Evolutionary conservation across 1,140 invertebrate species (phyloP).

Genomic region (Tigriopus japonicus): DNA sequence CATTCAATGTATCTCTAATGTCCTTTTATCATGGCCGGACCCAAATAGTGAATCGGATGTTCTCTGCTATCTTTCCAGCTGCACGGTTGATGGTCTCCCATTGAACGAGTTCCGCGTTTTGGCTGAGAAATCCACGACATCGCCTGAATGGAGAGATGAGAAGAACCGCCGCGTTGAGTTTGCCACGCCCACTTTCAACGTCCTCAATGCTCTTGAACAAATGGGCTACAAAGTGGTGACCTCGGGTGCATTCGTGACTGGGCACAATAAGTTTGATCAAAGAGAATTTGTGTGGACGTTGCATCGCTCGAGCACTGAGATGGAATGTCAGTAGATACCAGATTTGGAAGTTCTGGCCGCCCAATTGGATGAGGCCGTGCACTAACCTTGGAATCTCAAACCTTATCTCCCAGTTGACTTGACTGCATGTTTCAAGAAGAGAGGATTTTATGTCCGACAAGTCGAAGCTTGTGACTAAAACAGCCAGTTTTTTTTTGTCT

Average conservation of each 20-base stretch:
- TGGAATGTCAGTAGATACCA: conserved; percentile 9
- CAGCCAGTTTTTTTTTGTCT: too few relatives aligned
- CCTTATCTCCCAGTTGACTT: too few relatives aligned
- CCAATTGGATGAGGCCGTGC: too few relatives aligned
- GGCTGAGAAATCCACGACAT: conserved; percentile 1
- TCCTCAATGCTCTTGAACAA: conserved; percentile 14
- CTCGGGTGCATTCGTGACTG: conserved; percentile 14
- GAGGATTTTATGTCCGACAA: too few relatives aligned
- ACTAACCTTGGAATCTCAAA: too few relatives aligned
- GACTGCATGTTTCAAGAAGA: too few relatives aligned
- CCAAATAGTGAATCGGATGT: not conserved
- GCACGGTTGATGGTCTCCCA: conserved; percentile 12
- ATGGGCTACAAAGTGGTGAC: conserved; percentile 14
- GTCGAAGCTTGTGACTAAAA: too few relatives aligned
- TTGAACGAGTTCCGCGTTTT: conserved; percentile 10
- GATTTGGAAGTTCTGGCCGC: too few relatives aligned
- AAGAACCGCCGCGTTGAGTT: conserved; percentile 13
- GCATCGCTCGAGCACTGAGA: conserved; percentile 11
- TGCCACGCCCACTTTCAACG: conserved; percentile 12
- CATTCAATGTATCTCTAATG: too few relatives aligned
- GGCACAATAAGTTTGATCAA: conserved; percentile 14
- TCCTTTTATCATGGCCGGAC: too few relatives aligned
- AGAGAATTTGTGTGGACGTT: conserved; percentile 14
- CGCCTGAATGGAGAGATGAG: conserved; percentile 7
- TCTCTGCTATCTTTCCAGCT: not conserved